These are phyloP conservation scores for Heliconius erato DNA, from an alignment of 2,888 invertebrate species.

Conservation along the genomic window DNA sequence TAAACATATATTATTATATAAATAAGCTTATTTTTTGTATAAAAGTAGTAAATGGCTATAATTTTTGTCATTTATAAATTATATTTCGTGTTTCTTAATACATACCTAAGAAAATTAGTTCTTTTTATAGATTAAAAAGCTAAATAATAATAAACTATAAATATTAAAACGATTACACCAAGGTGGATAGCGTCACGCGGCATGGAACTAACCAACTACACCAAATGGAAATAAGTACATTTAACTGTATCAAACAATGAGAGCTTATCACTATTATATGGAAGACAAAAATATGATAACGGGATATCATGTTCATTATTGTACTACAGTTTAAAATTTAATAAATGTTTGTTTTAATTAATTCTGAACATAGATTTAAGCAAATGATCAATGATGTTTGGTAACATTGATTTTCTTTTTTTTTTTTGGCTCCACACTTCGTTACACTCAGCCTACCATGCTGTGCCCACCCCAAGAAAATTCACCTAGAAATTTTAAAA, in stretches of 20 bases:
- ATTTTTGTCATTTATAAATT: too few relatives aligned
- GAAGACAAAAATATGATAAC: conserved; percentile 34
- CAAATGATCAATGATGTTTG: background rate
- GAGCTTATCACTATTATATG: conserved; percentile 28
- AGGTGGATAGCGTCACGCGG: background rate
- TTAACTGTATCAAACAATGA: background rate
- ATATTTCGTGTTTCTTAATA: too few relatives aligned
- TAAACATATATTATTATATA: background rate
- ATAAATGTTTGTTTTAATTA: background rate
- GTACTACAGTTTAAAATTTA: background rate
- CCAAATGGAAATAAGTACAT: background rate
- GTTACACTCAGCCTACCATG: too few relatives aligned
- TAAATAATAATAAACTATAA: background rate
- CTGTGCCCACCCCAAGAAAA: too few relatives aligned
- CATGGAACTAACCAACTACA: conserved; percentile 21
- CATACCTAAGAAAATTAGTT: too few relatives aligned
- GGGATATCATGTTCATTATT: conserved; percentile 30
- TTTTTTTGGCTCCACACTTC: too few relatives aligned
- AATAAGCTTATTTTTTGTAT: background rate
- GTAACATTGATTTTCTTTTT: too few relatives aligned
- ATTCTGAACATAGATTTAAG: background rate
- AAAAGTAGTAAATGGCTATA: background rate
- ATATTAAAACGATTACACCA: background rate
- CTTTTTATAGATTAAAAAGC: too few relatives aligned
- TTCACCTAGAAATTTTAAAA: too few relatives aligned